Conservation (phyloP, 2,888 invertebrate genomes). For the Ctena decussata region DNA sequence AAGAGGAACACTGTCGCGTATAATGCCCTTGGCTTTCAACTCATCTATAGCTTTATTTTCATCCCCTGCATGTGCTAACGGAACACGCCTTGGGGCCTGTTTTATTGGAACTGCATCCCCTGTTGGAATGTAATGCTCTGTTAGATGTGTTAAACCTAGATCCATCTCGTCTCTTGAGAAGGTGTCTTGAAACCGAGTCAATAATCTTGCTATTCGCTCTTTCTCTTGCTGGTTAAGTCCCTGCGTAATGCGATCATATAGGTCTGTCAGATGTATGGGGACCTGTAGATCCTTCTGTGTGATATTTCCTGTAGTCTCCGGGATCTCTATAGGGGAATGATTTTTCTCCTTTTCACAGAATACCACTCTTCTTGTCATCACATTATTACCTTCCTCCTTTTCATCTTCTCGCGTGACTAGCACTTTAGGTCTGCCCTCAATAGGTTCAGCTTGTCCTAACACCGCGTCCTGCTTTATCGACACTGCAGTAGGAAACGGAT, state of each 20-base stretch:
- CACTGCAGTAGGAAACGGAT: too few species aligned
- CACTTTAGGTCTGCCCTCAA: too few species aligned
- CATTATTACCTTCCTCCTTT: too few species aligned
- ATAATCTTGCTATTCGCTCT: neutral
- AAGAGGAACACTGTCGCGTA: neutral
- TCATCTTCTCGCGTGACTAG: too few species aligned
- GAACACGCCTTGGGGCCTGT: neutral
- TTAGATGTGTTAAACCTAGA: neutral
- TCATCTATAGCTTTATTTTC: neutral
- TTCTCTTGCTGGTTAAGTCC: neutral
- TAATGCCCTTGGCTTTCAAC: neutral
- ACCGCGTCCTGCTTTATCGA: too few species aligned
- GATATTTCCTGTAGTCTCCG: too few species aligned
- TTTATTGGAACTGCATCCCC: neutral
- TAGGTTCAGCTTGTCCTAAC: too few species aligned
- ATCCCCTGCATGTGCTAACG: neutral
- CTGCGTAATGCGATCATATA: neutral
- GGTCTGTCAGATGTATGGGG: neutral
- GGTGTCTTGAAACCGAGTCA: neutral
- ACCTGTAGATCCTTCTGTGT: too few species aligned
- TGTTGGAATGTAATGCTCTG: neutral
- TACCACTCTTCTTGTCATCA: too few species aligned
- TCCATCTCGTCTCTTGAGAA: neutral
- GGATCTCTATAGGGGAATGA: too few species aligned
- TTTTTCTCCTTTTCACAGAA: too few species aligned